Base-by-base conservation (phyloP, 2,113 vertebrate species). In the Neopipo cinnamomea region DNA sequence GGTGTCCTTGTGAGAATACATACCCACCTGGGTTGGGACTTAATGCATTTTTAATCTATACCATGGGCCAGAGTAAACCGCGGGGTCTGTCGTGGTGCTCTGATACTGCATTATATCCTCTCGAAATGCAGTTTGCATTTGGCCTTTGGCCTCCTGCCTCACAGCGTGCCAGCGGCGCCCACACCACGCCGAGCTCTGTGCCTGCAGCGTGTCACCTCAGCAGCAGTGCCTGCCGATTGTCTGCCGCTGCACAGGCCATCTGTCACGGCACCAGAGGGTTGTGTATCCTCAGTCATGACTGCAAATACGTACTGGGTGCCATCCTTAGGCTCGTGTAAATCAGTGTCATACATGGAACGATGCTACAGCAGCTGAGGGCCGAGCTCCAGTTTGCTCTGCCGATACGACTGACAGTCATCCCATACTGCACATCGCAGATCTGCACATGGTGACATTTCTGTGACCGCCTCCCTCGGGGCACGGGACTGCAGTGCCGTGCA, bases 151-250 rank as follows among this genome's bases (percentile, higher is more conserved):
- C 82, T 92, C 61, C 47, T 41, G 16, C 37, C 37, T 86, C 55
- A n/a, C 24, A 24, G 41, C 0, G 12, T 31, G 31, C 65, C 63
- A 12, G 42, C 1, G 2, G 63, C 63, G 52, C 11, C 62, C 30
- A 9, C n/a, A 1, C 0, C 25, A 12, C 1, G 1, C 49, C 42
- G 72, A 63, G 44, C 71, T n/a, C 46, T 12, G 7, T 0, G 1
- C 59, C 53, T 39, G n/a, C 70, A 42, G 27, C 0, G 1, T 37
- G 58, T 33, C 44, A 17, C 67, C 56, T 85, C 41, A 53, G 58
- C 77, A 49, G 66, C 14, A 1, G 41, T 21, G 41, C n/a, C 62
- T 50, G 68, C 9, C 84, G 23, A 3, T 17, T 23, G 81, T 65
- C 16, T 65, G 56, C 39, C 1, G 6, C 65, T 61, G 80, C 44